phyloP scores from a whole-genome alignment of 2,888 invertebrate genomes.

The Hedya salicella region DNA sequence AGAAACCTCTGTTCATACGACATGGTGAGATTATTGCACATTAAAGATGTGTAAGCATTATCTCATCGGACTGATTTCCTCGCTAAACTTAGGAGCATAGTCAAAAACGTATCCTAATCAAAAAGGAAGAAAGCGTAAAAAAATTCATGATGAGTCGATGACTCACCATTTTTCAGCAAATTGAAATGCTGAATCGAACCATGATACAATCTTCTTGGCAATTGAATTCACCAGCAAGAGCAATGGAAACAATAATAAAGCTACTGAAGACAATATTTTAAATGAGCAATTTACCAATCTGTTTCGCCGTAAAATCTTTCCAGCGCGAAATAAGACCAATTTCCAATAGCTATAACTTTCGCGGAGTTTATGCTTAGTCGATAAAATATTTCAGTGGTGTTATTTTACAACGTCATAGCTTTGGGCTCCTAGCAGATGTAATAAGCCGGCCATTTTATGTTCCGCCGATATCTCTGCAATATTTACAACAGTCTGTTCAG shows the following conservation, averaged over 20 bases:
- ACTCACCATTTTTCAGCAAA: background rate
- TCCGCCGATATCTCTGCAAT: conserved; percentile 51
- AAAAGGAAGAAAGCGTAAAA: no score
- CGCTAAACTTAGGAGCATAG: background rate
- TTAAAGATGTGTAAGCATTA: no score
- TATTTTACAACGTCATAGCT: conserved; percentile 55
- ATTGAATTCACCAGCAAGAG: conserved; percentile 40
- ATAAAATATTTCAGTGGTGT: conserved; percentile 61
- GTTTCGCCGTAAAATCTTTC: conserved; percentile 49
- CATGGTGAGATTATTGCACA: no score
- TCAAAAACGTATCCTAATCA: no score
- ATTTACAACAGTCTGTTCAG: conserved; percentile 51
- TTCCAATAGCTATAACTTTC: conserved; percentile 60
- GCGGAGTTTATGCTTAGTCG: conserved; percentile 52
- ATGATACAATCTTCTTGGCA: conserved; percentile 7
- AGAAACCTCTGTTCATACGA: no score
- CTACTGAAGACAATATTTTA: conserved; percentile 33
- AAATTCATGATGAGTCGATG: no score
- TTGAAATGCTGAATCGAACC: conserved; percentile 11
- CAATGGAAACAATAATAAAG: conserved; percentile 24
- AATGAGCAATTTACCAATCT: conserved; percentile 43
- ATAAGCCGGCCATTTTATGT: conserved; percentile 56
- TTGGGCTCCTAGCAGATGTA: conserved; percentile 51
- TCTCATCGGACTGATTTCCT: no score
- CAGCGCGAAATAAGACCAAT: conserved; percentile 48